phyloP scores from a whole-genome alignment of 2,888 invertebrate genomes.

The Cyclophora albipunctata region DNA sequence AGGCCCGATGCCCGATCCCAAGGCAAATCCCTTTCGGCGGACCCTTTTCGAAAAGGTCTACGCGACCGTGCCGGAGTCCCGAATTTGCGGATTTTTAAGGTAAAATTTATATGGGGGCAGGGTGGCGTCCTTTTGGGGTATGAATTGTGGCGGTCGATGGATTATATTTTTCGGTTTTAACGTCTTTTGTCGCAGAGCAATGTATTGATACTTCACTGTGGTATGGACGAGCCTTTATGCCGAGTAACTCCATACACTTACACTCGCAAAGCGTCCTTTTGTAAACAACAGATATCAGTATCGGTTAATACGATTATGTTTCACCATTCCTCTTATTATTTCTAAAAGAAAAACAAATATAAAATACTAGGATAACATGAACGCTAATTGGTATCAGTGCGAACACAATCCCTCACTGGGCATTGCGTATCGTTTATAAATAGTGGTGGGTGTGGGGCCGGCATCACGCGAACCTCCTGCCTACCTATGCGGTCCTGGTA shows the following conservation, averaged over 20 bases:
- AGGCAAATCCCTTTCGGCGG: conserved; percentile 71
- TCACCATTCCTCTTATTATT: too few relatives aligned
- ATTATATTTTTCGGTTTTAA: conserved; percentile 22
- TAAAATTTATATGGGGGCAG: conserved; percentile 69
- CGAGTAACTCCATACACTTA: too few relatives aligned
- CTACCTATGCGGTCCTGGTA: conserved; percentile 18
- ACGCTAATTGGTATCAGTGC: conserved; percentile 59
- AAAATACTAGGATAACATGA: conserved; percentile 46
- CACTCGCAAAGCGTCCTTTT: too few relatives aligned
- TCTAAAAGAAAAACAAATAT: conserved; percentile 15
- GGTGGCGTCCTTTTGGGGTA: conserved; percentile 20
- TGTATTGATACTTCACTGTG: conserved; percentile 1
- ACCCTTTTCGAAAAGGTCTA: conserved; percentile 68
- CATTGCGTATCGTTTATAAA: conserved; percentile 51
- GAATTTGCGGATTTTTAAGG: conserved; percentile 76
- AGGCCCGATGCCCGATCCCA: conserved; percentile 63
- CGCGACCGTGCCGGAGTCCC: conserved; percentile 62
- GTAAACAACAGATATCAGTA: too few relatives aligned
- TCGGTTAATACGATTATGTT: too few relatives aligned
- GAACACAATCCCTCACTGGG: conserved; percentile 59
- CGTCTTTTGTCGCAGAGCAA: conserved; percentile 16
- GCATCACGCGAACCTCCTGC: conserved; percentile 50
- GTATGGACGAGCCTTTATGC: too few relatives aligned
- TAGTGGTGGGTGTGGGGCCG: conserved; percentile 49
- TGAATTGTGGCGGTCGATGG: conserved; percentile 23